A percentile compares a stretch with the other conserved stretches of the same genome.
Evolutionary conservation across 2,888 invertebrate genomes (phyloP).

Genomic region (Exocentrus adspersus): DNA sequence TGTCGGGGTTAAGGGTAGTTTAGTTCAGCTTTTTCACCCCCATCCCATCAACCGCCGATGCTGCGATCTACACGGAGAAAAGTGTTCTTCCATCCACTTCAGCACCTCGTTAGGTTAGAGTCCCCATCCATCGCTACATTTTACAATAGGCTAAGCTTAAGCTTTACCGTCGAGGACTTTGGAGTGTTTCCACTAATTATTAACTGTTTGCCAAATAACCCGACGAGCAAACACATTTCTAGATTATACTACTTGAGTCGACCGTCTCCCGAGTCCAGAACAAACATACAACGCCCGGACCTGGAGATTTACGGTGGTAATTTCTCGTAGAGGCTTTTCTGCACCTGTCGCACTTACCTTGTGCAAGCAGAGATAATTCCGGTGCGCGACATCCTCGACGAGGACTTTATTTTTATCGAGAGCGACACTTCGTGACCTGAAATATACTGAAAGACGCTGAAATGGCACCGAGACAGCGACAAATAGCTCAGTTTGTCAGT

Average conservation of each 20-base stretch:
- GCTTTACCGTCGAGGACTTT: not conserved
- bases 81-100: too few species aligned
- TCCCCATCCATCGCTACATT: too few species aligned
- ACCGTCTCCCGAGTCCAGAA: not conserved
- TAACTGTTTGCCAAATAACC: not conserved
- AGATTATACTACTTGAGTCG: not conserved
- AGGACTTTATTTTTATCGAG: not conserved
- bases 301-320: not conserved
- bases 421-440: conserved; percentile 3
- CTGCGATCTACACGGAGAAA: too few species aligned
- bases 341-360: conserved; percentile 10
- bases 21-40: too few species aligned
- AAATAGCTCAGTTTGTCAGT: too few species aligned
- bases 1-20: too few species aligned
- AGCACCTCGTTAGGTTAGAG: too few species aligned
- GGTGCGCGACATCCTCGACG: not conserved
- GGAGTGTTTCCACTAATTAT: not conserved
- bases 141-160: not conserved
- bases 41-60: too few species aligned
- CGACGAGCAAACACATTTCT: not conserved
- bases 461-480: too few species aligned
- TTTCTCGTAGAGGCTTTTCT: not conserved
- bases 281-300: too few species aligned
- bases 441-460: conserved; percentile 2
- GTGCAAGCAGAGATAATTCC: not conserved